Conservation (phyloP, 1,140 invertebrate genomes). For the Megalopta genalis region DNA sequence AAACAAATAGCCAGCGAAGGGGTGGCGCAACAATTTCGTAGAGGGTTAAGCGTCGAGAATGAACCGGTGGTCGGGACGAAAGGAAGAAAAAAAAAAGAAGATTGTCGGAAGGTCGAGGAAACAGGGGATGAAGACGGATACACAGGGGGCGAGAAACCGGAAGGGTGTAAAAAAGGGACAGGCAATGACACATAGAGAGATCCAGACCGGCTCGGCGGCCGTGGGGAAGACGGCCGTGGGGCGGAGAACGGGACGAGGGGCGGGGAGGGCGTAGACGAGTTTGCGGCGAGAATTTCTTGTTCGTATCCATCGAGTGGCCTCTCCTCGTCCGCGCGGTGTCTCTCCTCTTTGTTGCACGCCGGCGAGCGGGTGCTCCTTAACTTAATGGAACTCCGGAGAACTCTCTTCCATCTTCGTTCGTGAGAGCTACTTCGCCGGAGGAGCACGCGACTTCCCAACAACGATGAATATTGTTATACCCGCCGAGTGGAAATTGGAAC, state of each 20-base stretch:
- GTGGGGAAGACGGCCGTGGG: not conserved
- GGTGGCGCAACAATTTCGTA: not conserved
- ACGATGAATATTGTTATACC: constrained; percentile 40
- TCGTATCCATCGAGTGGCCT: constrained; percentile 20
- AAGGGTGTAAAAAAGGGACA: not conserved
- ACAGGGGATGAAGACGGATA: not conserved
- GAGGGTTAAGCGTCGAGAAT: not conserved
- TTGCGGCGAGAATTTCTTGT: constrained; percentile 43
- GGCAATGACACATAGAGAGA: constrained; percentile 7
- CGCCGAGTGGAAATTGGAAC: constrained; percentile 7
- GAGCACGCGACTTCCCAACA: constrained; percentile 25
- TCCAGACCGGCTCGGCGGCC: not conserved
- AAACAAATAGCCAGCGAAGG: not conserved
- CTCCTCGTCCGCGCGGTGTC: not conserved
- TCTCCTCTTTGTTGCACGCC: not conserved
- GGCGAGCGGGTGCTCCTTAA: constrained; percentile 24
- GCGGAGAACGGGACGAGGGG: not conserved
- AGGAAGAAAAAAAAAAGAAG: not conserved
- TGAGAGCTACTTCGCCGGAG: constrained; percentile 5
- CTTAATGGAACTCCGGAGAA: constrained; percentile 43
- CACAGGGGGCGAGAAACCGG: not conserved
- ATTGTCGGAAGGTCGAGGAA: not conserved
- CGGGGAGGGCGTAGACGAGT: not conserved
- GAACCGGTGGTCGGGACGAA: not conserved
- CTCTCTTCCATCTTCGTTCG: constrained; percentile 42